phyloP scores from a whole-genome alignment of 2,888 invertebrate genomes.

The Ormyrus labotus region DNA sequence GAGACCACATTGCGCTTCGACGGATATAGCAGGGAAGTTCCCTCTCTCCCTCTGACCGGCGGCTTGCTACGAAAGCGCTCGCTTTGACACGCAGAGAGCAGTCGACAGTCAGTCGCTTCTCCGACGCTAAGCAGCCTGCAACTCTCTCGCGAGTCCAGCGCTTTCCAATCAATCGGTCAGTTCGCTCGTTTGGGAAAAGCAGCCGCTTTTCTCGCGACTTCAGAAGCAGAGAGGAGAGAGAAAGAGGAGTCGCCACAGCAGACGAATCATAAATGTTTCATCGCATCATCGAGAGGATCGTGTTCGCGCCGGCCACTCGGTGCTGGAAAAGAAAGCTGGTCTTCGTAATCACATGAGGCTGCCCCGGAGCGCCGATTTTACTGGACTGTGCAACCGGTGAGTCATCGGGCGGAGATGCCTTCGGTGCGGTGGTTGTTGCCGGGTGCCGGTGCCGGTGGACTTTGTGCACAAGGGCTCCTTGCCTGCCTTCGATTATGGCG shows the following conservation, averaged over 20 bases:
- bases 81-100: conserved; percentile 4
- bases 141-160: no score
- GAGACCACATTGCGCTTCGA: no score
- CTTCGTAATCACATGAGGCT: conserved; percentile 72
- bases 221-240: no score
- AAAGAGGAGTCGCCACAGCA: background rate
- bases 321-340: conserved; percentile 74
- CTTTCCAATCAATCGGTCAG: background rate
- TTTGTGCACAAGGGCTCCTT: no score
- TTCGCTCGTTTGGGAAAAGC: background rate
- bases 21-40: no score
- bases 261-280: conserved; percentile 70
- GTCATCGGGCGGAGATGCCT: conserved; percentile 16
- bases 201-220: no score
- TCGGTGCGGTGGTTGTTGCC: no score
- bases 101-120: conserved; percentile 39
- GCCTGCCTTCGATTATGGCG: no score
- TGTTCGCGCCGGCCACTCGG: conserved; percentile 67
- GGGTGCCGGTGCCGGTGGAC: no score
- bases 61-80: background rate
- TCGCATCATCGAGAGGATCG: conserved; percentile 69
- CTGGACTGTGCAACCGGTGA: conserved; percentile 39
- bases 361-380: background rate
- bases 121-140: conserved; percentile 7
- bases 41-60: no score